Conservation (phyloP, 1,140 invertebrate species). For the Onthophagus taurus region DNA sequence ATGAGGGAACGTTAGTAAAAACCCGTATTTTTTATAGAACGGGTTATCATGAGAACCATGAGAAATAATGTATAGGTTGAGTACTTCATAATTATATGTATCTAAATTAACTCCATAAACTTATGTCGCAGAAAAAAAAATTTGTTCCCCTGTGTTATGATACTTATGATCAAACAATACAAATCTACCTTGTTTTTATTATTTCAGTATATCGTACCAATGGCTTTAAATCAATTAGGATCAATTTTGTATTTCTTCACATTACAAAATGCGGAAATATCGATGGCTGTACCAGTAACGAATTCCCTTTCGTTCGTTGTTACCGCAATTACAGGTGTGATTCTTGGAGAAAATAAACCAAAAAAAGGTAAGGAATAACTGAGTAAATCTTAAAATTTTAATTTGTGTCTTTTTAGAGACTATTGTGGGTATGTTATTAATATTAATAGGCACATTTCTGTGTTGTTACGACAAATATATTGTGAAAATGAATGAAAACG, state of each 20-base stretch:
- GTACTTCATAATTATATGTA: too few species aligned
- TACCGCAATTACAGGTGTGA: slow-evolving; percentile 54
- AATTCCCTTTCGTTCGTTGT: slow-evolving; percentile 62
- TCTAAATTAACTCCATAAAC: too few species aligned
- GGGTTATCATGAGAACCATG: too few species aligned
- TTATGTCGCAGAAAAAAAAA: too few species aligned
- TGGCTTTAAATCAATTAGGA: slow-evolving; percentile 57
- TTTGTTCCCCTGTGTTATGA: too few species aligned
- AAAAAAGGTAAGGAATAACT: slow-evolving; percentile 36
- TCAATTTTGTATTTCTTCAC: slow-evolving; percentile 55
- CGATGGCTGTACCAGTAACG: slow-evolving; percentile 55
- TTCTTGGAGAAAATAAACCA: slow-evolving; percentile 46
- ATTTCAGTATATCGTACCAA: slow-evolving; percentile 56
- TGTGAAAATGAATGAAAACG: too few species aligned
- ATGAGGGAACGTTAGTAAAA: too few species aligned
- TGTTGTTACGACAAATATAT: slow-evolving; percentile 30
- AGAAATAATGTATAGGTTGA: too few species aligned
- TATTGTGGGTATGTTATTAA: slow-evolving; percentile 21
- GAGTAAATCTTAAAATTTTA: slow-evolving; percentile 1
- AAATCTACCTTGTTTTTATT: slow-evolving; percentile 17
- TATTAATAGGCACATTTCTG: slow-evolving; percentile 25
- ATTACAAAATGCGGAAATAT: slow-evolving; percentile 50
- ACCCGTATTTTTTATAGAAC: too few species aligned
- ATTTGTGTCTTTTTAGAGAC: slow-evolving; percentile 20
- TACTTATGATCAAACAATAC: slow-evolving; percentile 10